Conservation (phyloP, 1,140 invertebrate genomes). For the Camponotus pennsylvanicus region DNA sequence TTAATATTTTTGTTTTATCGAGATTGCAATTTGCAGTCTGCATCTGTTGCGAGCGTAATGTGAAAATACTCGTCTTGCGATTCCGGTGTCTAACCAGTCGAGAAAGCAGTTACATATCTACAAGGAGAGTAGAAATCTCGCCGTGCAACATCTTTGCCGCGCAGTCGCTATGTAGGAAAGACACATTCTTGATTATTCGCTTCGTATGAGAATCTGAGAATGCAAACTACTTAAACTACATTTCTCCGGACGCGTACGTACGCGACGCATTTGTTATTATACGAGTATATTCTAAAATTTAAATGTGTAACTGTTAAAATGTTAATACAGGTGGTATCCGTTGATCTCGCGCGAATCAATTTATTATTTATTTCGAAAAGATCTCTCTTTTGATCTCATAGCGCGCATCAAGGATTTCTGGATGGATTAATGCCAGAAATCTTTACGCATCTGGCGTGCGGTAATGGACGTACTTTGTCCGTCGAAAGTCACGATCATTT, state of each 20-base stretch:
- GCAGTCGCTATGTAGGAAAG: neutral
- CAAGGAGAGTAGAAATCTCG: conserved; percentile 22
- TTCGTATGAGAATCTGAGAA: conserved; percentile 50
- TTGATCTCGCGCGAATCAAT: neutral
- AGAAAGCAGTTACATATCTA: conserved; percentile 10
- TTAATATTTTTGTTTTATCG: neutral
- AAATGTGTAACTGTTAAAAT: conserved; percentile 10
- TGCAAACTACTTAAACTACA: neutral
- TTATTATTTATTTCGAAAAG: conserved; percentile 25
- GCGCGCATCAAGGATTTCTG: conserved; percentile 68
- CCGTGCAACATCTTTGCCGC: conserved; percentile 30
- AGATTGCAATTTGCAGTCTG: neutral
- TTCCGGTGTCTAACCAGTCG: neutral
- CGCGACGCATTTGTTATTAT: neutral
- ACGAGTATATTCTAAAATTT: neutral
- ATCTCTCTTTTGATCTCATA: conserved; percentile 55
- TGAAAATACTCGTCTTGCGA: neutral
- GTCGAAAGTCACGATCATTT: neutral
- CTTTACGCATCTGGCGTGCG: conserved; percentile 32
- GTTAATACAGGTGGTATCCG: neutral
- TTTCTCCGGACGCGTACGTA: neutral
- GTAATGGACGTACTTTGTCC: neutral
- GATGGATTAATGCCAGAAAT: conserved; percentile 57
- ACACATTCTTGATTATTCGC: conserved; percentile 37
- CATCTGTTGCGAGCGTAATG: conserved; percentile 14